Evolutionary conservation across 2,888 invertebrate genomes (phyloP).

Genomic region (Tromatobia lineatoria): DNA sequence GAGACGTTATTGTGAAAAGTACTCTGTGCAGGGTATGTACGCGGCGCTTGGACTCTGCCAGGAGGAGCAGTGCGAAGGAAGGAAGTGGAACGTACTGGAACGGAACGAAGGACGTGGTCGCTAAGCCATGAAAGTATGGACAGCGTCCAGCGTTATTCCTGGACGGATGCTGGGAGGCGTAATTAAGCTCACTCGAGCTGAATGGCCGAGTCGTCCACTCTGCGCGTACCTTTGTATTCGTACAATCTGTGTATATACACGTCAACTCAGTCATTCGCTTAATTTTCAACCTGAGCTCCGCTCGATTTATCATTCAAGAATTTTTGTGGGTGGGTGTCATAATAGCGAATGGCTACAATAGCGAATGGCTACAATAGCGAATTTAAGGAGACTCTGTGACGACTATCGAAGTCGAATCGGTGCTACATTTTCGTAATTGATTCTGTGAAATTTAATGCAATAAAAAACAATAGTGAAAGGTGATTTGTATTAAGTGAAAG

Average conservation of each 20-base stretch:
- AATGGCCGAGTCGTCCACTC: slow-evolving; percentile 25
- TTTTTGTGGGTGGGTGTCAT: too few species aligned
- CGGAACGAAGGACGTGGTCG: slow-evolving; percentile 77
- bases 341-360: too few species aligned
- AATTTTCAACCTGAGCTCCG: not conserved
- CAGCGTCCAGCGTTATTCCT: slow-evolving; percentile 62
- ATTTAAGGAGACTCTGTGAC: too few species aligned
- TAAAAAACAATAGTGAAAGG: too few species aligned
- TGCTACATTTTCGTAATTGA: too few species aligned
- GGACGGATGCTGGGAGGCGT: slow-evolving; percentile 60
- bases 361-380: too few species aligned
- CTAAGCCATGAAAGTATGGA: slow-evolving; percentile 78
- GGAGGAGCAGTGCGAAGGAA: slow-evolving; percentile 36
- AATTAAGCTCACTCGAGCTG: slow-evolving; percentile 53
- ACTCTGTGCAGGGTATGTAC: not conserved
- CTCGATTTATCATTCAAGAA: too few species aligned
- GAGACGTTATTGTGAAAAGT: slow-evolving; percentile 10
- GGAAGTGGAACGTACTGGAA: slow-evolving; percentile 70
- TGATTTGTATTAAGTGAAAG: too few species aligned
- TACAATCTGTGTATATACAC: not conserved
- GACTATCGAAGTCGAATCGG: too few species aligned
- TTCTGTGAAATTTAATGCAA: too few species aligned
- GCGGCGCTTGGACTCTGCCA: slow-evolving; percentile 2
- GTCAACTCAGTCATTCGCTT: too few species aligned
- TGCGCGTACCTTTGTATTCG: slow-evolving; percentile 22